Evolutionary conservation across 2,797 vertebrate species (phyloP), one percentile per base, ranked within the genome.

Genomic region (Choloepus didactylus): DNA sequence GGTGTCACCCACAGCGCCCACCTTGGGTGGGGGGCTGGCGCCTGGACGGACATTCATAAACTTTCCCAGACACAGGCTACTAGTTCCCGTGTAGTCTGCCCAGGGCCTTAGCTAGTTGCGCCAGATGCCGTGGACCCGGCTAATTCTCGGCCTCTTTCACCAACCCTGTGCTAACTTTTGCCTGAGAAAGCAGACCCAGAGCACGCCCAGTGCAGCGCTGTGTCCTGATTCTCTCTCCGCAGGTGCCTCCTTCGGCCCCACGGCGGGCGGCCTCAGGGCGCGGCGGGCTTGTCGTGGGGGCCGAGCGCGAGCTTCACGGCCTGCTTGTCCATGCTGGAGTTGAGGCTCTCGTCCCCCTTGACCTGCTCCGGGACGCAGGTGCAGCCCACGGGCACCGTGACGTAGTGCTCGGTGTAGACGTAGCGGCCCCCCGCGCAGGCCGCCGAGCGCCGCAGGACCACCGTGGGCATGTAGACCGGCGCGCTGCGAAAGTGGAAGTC

Each of bases 321-420:
- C 92, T 94, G 94, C 97, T 98, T 98, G 93, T 98, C 98, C 64
- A 98, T 95, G 97, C 98, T 99, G 97, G 98, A 98, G 60, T 98
- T 99, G 49, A 69, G 81, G 0, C 96, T 97, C 49, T 97, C 98
- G 0, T 87, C 31, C 38, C 98, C 98, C 38, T 98, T 97, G 4
- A 98, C 98, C 21, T 95, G 96, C 95, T 98, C 97, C 0, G 99
- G 99, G 8, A 99, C 98, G 15, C 99, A 99, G 15, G 99, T 99
- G 98, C 99, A 99, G 5, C 99, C 99, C 97, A 99, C 98, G 0
- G 99, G 98, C 38, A 99, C 96, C 21, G 99, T 99, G 76, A 99
- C 98, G 4, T 99, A 99, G 92, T 98, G 98, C 97, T 99, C 99
- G 0, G 97, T 89, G 98, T 99, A 99, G 19, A 99, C 98, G 0